These are phyloP conservation scores for Nettapus auritus DNA, from an alignment of 2,113 vertebrate species.

Conservation along the genomic window DNA sequence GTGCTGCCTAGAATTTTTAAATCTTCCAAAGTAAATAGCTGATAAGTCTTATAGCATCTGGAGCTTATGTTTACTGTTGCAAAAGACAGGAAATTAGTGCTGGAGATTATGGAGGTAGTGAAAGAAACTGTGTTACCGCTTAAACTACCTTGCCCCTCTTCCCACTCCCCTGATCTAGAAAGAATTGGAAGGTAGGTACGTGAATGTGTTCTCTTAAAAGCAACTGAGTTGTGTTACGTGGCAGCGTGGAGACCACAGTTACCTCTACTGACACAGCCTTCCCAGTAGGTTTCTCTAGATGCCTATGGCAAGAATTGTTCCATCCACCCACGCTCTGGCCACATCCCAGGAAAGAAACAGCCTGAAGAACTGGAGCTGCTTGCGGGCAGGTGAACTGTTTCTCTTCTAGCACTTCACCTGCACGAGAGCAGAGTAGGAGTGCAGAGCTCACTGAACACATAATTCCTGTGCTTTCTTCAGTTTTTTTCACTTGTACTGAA, in stretches of 20 bases:
- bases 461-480: background rate
- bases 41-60: background rate
- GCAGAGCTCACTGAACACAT: background rate
- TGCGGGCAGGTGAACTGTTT: background rate
- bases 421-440: background rate
- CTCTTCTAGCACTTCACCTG: background rate
- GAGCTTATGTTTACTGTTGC: background rate
- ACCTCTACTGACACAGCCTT: background rate
- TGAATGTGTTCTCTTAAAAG: background rate
- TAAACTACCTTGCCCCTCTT: background rate
- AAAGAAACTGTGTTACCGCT: fast-evolving
- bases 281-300: background rate
- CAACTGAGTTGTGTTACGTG: fast-evolving
- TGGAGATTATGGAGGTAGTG: background rate
- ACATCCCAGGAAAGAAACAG: background rate
- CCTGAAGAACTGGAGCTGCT: background rate
- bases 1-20: background rate
- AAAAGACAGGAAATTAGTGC: background rate
- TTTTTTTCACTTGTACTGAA: background rate
- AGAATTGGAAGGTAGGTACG: background rate
- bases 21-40: background rate
- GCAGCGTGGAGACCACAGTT: background rate
- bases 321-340: background rate
- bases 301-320: background rate
- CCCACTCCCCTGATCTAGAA: background rate